Conservation (phyloP, 2,797 vertebrate species). For the Smutsia gigantea region DNA sequence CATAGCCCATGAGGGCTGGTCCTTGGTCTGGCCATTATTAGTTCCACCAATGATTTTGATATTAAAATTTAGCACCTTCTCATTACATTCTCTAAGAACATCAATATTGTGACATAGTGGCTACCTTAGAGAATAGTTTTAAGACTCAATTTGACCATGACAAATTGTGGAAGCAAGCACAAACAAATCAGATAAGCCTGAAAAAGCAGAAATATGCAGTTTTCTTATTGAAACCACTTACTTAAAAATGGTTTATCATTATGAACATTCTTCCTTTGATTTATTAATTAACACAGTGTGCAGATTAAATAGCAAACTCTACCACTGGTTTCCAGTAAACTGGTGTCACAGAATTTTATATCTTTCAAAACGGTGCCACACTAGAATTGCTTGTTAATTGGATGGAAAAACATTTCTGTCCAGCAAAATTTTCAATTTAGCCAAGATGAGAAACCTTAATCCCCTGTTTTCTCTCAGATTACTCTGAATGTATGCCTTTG, state of each 20-base stretch:
- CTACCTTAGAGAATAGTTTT: slow-evolving; percentile 60
- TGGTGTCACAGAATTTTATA: neutral
- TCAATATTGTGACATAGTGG: slow-evolving; percentile 60
- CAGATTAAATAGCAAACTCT: neutral
- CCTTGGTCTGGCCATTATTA: slow-evolving; percentile 52
- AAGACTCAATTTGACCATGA: slow-evolving; percentile 64
- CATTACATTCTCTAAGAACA: slow-evolving; percentile 60
- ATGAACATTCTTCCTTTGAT: neutral
- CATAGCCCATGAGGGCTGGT: neutral
- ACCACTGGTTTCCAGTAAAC: neutral
- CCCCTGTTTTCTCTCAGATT: neutral
- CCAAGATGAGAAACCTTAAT: neutral
- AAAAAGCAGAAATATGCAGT: neutral
- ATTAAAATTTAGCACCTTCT: slow-evolving; percentile 69
- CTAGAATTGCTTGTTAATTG: neutral
- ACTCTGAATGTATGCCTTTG: neutral
- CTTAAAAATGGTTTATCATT: neutral
- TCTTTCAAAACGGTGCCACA: neutral
- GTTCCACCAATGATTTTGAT: slow-evolving; percentile 61
- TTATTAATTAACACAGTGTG: slow-evolving; percentile 20
- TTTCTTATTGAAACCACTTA: neutral
- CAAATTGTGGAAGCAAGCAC: slow-evolving; percentile 50
- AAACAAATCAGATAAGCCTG: slow-evolving; percentile 44
- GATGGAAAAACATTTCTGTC: neutral
- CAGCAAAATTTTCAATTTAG: slow-evolving; percentile 32